phyloP scores from a whole-genome alignment of 2,888 invertebrate species.

The Drosophila sordidula region DNA sequence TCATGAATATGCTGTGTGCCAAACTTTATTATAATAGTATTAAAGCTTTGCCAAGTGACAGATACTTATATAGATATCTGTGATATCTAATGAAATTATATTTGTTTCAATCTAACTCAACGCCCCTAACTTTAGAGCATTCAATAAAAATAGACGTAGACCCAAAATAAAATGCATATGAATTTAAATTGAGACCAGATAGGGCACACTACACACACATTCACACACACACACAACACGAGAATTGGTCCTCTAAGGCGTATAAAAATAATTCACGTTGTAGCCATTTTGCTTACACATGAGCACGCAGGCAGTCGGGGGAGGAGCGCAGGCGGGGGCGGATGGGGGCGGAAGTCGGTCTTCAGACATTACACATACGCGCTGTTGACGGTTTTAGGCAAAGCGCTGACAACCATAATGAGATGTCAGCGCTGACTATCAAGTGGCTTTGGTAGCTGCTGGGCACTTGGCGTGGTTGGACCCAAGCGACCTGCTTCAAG shows the following conservation, averaged over 20 bases:
- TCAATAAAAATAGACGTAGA: conserved; percentile 46
- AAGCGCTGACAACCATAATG: conserved; percentile 77
- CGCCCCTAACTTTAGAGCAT: conserved; percentile 1
- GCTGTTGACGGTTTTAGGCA: conserved; percentile 57
- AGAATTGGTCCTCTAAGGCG: conserved; percentile 75
- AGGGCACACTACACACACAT: conserved; percentile 1
- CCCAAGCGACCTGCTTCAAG: conserved; percentile 61
- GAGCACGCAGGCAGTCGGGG: conserved; percentile 34
- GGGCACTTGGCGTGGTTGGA: conserved; percentile 53
- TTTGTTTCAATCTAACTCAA: background rate
- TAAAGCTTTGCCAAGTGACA: background rate
- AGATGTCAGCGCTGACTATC: conserved; percentile 78
- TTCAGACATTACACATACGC: conserved; percentile 72
- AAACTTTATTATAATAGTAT: background rate
- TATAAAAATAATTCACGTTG: conserved; percentile 78
- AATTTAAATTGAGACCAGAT: conserved; percentile 56
- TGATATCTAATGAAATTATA: conserved; percentile 28
- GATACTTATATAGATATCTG: background rate
- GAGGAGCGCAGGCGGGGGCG: background rate
- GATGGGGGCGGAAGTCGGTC: conserved; percentile 2
- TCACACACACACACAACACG: conserved; percentile 7
- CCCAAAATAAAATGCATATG: conserved; percentile 32
- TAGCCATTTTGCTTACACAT: conserved; percentile 72
- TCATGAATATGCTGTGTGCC: no score
- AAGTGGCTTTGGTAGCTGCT: conserved; percentile 65